These are phyloP conservation scores for Diloba caeruleocephala DNA, from an alignment of 2,888 invertebrate genomes.

Conservation along the genomic window DNA sequence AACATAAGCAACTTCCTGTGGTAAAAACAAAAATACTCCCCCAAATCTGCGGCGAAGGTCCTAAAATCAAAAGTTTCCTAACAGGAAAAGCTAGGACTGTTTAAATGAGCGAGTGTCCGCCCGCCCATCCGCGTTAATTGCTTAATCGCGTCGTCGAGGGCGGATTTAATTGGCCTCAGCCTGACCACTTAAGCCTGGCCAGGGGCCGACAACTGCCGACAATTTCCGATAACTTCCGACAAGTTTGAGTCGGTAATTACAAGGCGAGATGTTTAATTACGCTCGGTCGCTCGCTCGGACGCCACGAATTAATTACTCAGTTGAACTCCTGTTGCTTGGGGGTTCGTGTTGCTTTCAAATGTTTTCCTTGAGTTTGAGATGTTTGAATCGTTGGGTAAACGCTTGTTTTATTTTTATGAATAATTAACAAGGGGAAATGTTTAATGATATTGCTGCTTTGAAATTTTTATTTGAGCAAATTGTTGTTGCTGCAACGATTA, in stretches of 20 bases:
- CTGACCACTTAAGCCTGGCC: slow-evolving; percentile 77
- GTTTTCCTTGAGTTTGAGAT: slow-evolving; percentile 55
- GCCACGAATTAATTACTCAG: slow-evolving; percentile 82
- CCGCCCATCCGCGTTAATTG: slow-evolving; percentile 86
- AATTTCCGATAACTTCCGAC: slow-evolving; percentile 74
- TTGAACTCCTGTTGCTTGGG: slow-evolving; percentile 65
- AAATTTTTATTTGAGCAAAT: slow-evolving; percentile 26
- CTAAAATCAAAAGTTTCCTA: slow-evolving; percentile 71
- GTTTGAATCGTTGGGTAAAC: slow-evolving; percentile 37
- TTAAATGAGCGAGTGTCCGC: slow-evolving; percentile 81
- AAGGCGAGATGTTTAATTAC: slow-evolving; percentile 88
- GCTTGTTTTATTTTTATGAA: slow-evolving; percentile 58
- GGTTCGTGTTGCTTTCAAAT: slow-evolving; percentile 67
- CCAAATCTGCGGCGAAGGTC: slow-evolving; percentile 56
- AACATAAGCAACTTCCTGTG: slow-evolving; percentile 54
- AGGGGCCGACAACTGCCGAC: slow-evolving; percentile 72
- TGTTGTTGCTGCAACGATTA: slow-evolving; percentile 25
- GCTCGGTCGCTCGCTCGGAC: slow-evolving; percentile 76
- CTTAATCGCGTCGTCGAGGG: slow-evolving; percentile 84
- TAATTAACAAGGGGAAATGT: slow-evolving; percentile 58
- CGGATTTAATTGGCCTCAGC: slow-evolving; percentile 80
- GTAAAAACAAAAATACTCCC: slow-evolving; percentile 56
- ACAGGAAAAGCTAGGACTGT: slow-evolving; percentile 74
- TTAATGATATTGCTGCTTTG: slow-evolving; percentile 55
- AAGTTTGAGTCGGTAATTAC: slow-evolving; percentile 83